phyloP scores from a whole-genome alignment of 2,113 vertebrate species.

The Crotalus viridis region DNA sequence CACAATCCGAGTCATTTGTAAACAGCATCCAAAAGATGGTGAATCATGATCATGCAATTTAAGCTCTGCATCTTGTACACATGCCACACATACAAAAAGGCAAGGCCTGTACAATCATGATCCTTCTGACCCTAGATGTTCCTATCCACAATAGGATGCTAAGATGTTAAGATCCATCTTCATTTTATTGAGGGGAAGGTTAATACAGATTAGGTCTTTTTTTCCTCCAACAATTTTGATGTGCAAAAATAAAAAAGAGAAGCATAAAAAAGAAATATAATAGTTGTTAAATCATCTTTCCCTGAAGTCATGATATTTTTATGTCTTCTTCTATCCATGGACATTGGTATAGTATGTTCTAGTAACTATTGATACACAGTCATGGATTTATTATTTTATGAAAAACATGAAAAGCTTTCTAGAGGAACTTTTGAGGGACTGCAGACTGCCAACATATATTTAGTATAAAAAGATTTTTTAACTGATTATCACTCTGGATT shows the following conservation, averaged over 20 bases:
- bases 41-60: too few species aligned
- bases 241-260: background rate
- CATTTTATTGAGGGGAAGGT: too few species aligned
- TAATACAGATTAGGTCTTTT: background rate
- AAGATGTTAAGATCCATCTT: background rate
- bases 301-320: background rate
- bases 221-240: background rate
- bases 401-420: background rate
- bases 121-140: background rate
- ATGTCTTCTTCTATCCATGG: background rate
- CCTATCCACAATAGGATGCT: background rate
- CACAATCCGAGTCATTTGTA: too few species aligned
- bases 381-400: background rate
- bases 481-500: background rate
- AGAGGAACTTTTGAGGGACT: background rate
- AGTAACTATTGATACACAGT: background rate
- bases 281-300: background rate
- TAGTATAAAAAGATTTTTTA: background rate
- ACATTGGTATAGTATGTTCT: background rate
- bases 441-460: background rate
- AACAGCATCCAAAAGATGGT: too few species aligned
- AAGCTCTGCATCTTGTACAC: too few species aligned
- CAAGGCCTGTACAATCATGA: background rate
- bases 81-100: background rate
- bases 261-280: background rate